Evolutionary conservation across 2,888 invertebrate species (phyloP).

Genomic region (Meghimatium bilineatum): DNA sequence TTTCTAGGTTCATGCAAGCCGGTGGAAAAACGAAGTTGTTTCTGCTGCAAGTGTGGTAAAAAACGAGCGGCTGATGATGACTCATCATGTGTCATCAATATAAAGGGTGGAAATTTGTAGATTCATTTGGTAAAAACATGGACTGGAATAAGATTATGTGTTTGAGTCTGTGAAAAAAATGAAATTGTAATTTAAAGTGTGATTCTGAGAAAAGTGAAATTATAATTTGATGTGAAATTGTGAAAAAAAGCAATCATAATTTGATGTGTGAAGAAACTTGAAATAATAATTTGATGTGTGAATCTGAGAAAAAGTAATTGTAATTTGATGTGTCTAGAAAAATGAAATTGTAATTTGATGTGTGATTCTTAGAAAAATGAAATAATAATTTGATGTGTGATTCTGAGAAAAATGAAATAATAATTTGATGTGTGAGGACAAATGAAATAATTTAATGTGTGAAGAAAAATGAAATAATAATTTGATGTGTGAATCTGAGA

Average conservation of each 20-base stretch:
- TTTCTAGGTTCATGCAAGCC: neutral
- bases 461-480: neutral
- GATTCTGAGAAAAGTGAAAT: neutral
- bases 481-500: neutral
- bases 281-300: neutral
- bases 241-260: neutral
- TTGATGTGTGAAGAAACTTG: neutral
- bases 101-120: neutral
- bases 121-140: neutral
- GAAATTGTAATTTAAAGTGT: neutral
- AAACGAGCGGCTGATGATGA: neutral
- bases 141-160: neutral
- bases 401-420: neutral
- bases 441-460: neutral
- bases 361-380: neutral
- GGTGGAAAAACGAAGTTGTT: neutral
- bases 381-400: neutral
- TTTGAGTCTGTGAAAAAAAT: neutral
- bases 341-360: neutral
- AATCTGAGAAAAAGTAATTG: neutral
- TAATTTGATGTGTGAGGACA: neutral
- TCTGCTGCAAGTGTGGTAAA: conserved; percentile 9
- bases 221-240: neutral
- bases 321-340: neutral
- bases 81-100: neutral